Percentiles rank a stretch among this genome's conserved stretches.
Evolutionary conservation across 2,113 vertebrate genomes (phyloP).

Genomic region (Eudorcas thomsonii): DNA sequence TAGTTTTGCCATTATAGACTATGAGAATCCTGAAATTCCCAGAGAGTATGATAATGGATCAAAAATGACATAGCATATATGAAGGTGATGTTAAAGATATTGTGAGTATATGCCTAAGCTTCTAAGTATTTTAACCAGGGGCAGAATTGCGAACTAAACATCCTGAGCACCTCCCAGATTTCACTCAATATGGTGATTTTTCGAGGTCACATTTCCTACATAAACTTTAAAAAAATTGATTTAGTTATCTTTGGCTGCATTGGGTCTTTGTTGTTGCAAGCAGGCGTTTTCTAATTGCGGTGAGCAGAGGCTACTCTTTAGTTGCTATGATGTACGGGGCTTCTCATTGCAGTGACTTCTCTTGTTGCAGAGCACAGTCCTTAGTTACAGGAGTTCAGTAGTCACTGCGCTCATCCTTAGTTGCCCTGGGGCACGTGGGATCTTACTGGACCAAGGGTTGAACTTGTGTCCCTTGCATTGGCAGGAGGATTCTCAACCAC

Average conservation of each 20-base stretch:
- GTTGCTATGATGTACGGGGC: neutral
- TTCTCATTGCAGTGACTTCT: neutral
- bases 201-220: neutral
- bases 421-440: neutral
- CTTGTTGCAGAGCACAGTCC: neutral
- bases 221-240: neutral
- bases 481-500: neutral
- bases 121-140: neutral
- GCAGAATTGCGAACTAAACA: neutral
- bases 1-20: neutral
- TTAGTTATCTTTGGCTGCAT: neutral
- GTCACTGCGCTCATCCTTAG: accelerated
- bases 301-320: neutral
- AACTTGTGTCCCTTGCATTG: neutral
- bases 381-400: neutral
- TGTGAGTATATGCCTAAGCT: neutral
- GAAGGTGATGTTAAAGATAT: neutral
- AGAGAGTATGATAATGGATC: neutral
- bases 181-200: neutral
- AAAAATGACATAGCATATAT: neutral
- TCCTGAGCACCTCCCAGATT: too few relatives aligned
- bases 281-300: neutral
- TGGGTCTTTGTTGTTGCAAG: neutral
- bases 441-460: neutral
- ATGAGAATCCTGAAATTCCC: neutral